phyloP scores from a whole-genome alignment of 2,888 invertebrate genomes.

The Spodoptera picta region DNA sequence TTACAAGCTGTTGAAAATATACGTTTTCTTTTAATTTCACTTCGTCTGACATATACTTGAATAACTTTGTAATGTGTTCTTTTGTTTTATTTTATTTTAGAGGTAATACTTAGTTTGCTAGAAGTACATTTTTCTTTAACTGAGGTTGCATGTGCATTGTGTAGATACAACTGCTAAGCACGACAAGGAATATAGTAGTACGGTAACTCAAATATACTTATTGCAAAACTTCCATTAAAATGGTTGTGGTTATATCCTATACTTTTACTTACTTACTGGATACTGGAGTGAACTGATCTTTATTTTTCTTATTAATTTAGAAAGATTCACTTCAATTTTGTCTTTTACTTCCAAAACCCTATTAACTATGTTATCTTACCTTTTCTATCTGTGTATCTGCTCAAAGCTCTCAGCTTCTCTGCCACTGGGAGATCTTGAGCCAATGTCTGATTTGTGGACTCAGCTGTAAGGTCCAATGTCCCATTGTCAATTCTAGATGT shows the following conservation, averaged over 20 bases:
- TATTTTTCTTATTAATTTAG: not conserved
- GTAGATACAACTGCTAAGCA: too few species aligned
- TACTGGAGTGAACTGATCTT: not conserved
- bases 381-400: constrained; percentile 82
- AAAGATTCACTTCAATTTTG: too few species aligned
- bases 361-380: constrained; percentile 61
- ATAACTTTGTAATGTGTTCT: too few species aligned
- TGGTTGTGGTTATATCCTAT: too few species aligned
- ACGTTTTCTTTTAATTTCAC: constrained; percentile 16
- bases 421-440: constrained; percentile 82
- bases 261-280: not conserved
- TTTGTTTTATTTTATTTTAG: not conserved
- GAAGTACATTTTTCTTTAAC: too few species aligned
- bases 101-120: too few species aligned
- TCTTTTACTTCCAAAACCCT: too few species aligned
- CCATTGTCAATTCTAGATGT: constrained; percentile 63
- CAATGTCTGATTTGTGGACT: constrained; percentile 79
- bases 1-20: constrained; percentile 19
- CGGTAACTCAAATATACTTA: too few species aligned
- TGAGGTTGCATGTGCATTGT: too few species aligned
- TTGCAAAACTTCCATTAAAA: too few species aligned
- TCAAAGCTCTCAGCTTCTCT: constrained; percentile 80
- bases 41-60: not conserved
- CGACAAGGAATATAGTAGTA: too few species aligned
- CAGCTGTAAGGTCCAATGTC: constrained; percentile 73